These are phyloP conservation scores for Cryptosula pallasiana DNA, from an alignment of 2,888 invertebrate genomes.

Conservation along the genomic window DNA sequence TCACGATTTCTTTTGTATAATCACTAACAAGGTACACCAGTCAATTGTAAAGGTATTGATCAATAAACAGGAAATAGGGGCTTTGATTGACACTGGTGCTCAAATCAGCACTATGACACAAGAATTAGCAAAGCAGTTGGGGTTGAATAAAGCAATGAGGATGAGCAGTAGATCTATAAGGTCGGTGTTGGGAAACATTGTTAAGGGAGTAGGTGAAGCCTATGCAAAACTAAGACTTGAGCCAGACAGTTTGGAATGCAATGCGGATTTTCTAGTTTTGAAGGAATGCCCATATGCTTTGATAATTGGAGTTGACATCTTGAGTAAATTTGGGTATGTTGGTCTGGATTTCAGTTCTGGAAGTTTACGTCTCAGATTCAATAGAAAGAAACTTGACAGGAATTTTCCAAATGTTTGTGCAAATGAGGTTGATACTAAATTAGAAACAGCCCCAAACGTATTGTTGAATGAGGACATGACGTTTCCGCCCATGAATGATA, in stretches of 20 bases:
- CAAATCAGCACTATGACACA: background rate
- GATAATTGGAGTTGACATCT: background rate
- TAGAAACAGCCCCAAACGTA: background rate
- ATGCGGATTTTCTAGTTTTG: background rate
- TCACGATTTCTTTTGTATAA: background rate
- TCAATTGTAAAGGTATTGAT: background rate
- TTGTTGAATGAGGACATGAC: background rate
- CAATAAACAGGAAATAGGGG: background rate
- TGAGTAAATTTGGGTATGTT: background rate
- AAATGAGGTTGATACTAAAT: background rate
- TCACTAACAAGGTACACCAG: background rate
- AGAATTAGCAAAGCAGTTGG: background rate
- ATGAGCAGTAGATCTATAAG: background rate
- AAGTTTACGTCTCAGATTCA: background rate
- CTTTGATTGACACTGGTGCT: background rate
- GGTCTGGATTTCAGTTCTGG: background rate
- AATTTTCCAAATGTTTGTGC: background rate
- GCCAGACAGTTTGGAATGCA: background rate
- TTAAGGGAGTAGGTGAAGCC: background rate
- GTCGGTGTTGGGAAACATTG: background rate
- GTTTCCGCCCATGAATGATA: background rate
- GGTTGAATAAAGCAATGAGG: background rate
- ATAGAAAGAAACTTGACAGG: background rate
- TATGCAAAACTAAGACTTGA: background rate
- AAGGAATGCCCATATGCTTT: background rate